Percentiles rank a stretch among this genome's conserved stretches.
These are phyloP conservation scores for Mugil cephalus DNA, from an alignment of 2,113 vertebrate species.

Conservation along the genomic window DNA sequence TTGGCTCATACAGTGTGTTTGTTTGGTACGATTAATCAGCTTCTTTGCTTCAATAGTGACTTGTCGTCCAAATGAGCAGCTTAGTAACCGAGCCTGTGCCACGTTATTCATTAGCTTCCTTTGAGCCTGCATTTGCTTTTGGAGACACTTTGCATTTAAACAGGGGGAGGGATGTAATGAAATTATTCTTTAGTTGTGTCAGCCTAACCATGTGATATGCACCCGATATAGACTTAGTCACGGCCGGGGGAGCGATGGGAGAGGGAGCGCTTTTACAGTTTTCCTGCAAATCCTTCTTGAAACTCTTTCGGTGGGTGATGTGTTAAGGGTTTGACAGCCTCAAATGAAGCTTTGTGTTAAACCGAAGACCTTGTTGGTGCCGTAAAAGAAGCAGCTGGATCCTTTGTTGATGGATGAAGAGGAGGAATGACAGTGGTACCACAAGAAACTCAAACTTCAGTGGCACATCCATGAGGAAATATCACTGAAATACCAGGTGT, in stretches of 20 bases:
- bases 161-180: background rate
- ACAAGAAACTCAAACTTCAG: too few relatives aligned
- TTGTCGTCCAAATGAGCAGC: constrained; percentile 31
- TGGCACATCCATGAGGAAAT: too few relatives aligned
- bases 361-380: too few relatives aligned
- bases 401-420: too few relatives aligned
- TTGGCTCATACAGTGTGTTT: constrained; percentile 24
- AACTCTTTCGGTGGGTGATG: too few relatives aligned
- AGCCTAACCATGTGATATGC: background rate
- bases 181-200: background rate
- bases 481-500: too few relatives aligned
- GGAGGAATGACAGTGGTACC: too few relatives aligned
- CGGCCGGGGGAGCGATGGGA: background rate
- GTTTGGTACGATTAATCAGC: constrained; percentile 40
- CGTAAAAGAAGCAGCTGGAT: too few relatives aligned
- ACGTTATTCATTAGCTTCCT: constrained; percentile 6
- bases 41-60: constrained; percentile 14
- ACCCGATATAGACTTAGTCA: background rate
- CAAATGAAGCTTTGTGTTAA: too few relatives aligned
- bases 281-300: too few relatives aligned
- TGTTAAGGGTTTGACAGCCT: too few relatives aligned
- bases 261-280: too few relatives aligned
- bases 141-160: constrained; percentile 1
- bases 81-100: constrained; percentile 20
- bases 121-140: background rate